Evolutionary conservation across 2,888 invertebrate species (phyloP).

Genomic region (Epirrita christyi): DNA sequence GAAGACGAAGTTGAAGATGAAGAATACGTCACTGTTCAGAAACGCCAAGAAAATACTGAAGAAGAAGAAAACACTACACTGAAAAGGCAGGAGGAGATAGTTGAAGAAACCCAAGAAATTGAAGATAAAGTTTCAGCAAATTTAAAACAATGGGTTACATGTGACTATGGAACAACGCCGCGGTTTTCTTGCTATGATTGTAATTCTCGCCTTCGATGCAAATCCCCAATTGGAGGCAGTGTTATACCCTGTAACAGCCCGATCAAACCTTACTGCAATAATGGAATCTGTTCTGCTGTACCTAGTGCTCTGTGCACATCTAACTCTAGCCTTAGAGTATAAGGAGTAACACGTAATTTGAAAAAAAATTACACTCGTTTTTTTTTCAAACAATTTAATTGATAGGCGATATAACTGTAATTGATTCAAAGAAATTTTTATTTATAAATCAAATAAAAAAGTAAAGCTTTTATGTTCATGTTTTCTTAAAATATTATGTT

Average conservation of each 20-base stretch:
- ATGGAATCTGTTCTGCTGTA: conserved; percentile 20
- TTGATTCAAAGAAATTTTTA: too few species aligned
- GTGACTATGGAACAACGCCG: conserved; percentile 1
- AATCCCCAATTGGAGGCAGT: conserved; percentile 10
- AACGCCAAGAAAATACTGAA: conserved; percentile 4
- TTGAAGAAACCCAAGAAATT: background rate
- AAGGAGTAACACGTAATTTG: too few species aligned
- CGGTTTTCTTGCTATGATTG: conserved; percentile 16
- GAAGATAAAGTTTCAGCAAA: background rate
- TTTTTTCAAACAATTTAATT: too few species aligned
- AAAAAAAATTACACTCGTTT: too few species aligned
- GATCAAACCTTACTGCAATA: conserved; percentile 22
- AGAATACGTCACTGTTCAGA: background rate
- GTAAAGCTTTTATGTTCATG: too few species aligned
- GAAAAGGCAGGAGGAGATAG: background rate
- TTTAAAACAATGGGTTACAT: background rate
- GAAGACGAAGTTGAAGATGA: conserved; percentile 23
- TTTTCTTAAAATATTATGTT: too few species aligned
- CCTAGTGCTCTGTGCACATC: conserved; percentile 17
- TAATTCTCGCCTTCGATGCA: conserved; percentile 16
- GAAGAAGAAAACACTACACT: background rate
- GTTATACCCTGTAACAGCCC: conserved; percentile 10
- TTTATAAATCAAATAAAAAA: too few species aligned
- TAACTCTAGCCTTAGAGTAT: too few species aligned
- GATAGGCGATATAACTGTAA: too few species aligned